Conservation (phyloP, 2,113 vertebrate species). For the Stigmatopora nigra region DNA sequence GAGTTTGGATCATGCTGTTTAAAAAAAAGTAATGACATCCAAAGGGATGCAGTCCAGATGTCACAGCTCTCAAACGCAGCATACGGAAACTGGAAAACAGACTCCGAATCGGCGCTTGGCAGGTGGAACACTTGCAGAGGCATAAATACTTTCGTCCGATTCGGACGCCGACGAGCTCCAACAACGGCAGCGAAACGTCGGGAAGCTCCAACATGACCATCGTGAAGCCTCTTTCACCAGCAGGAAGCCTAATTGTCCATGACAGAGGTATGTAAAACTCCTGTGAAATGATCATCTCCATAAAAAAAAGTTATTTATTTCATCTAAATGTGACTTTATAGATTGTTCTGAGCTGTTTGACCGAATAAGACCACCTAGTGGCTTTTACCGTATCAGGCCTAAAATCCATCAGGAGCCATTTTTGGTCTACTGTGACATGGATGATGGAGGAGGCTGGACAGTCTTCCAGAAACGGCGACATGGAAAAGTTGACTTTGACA, state of each 20-base stretch:
- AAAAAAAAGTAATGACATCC: conserved; percentile 5
- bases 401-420: conserved; percentile 70
- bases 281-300: too few relatives aligned
- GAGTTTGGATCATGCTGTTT: not conserved
- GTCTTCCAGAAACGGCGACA: conserved; percentile 79
- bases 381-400: conserved; percentile 80
- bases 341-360: conserved; percentile 79
- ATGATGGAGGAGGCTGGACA: conserved; percentile 84
- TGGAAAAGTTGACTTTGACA: conserved; percentile 80
- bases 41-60: conserved; percentile 65
- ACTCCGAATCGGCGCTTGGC: conserved; percentile 69
- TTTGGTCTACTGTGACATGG: conserved; percentile 84
- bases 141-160: conserved; percentile 63
- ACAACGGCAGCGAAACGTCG: conserved; percentile 26
- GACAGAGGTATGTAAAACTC: conserved; percentile 70
- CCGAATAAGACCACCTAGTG: conserved; percentile 60
- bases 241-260: conserved; percentile 77
- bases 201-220: conserved; percentile 14
- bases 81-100: conserved; percentile 72
- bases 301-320: not conserved
- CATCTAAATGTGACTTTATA: conserved; percentile 29
- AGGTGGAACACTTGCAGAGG: conserved; percentile 69
- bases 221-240: conserved; percentile 48
- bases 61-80: conserved; percentile 66
- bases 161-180: conserved; percentile 14